Conservation (phyloP, 2,888 invertebrate species). For the Hetaerina titia region DNA sequence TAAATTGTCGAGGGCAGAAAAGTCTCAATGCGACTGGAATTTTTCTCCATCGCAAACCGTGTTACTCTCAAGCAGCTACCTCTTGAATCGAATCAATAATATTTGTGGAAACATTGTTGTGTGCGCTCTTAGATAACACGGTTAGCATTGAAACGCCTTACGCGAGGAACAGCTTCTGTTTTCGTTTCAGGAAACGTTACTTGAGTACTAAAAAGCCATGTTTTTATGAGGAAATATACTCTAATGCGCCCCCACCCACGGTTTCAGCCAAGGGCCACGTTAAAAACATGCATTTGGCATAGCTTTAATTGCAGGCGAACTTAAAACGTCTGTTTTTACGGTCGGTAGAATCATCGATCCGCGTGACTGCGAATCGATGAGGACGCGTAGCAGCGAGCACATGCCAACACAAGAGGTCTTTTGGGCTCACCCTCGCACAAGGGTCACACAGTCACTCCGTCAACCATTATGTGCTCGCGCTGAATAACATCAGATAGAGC, state of each 20-base stretch:
- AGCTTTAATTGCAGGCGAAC: slow-evolving; percentile 8
- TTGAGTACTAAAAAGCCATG: slow-evolving; percentile 13
- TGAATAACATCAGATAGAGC: no score
- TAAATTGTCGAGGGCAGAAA: no score
- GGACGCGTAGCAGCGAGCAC: not conserved
- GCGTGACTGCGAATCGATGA: not conserved
- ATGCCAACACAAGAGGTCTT: not conserved
- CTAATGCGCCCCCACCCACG: not conserved
- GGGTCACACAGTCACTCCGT: no score
- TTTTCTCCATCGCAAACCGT: no score
- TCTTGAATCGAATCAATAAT: not conserved
- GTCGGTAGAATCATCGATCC: slow-evolving; percentile 15
- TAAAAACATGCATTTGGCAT: slow-evolving; percentile 6
- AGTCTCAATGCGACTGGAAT: no score
- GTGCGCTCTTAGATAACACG: not conserved
- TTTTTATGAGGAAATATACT: not conserved
- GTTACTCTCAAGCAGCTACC: not conserved
- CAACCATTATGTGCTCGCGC: no score
- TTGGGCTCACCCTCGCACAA: no score
- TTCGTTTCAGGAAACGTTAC: slow-evolving; percentile 16
- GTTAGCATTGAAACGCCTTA: not conserved
- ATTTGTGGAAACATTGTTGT: not conserved
- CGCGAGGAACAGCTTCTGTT: not conserved
- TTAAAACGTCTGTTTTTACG: slow-evolving; percentile 33
- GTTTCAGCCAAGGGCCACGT: not conserved